These are phyloP conservation scores for Scrobipalpa atriplicella DNA, from an alignment of 2,888 invertebrate species.

Conservation along the genomic window DNA sequence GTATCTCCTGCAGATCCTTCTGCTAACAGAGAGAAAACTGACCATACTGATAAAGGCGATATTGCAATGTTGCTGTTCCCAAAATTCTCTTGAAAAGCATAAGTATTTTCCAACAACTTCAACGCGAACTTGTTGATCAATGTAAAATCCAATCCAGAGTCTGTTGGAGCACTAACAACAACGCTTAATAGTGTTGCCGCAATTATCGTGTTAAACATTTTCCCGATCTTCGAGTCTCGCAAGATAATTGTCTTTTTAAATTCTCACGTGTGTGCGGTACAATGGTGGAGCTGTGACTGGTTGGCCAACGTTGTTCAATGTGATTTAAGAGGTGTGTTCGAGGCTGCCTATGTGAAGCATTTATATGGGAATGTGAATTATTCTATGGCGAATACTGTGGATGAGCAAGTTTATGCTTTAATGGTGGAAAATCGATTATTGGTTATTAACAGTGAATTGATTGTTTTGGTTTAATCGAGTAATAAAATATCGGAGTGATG, in stretches of 20 bases:
- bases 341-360: conserved; percentile 28
- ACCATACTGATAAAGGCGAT: conserved; percentile 74
- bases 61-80: conserved; percentile 64
- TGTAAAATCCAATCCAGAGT: conserved; percentile 48
- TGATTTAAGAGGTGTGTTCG: conserved; percentile 29
- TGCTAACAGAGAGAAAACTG: conserved; percentile 66
- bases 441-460: not conserved
- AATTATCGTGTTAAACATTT: conserved; percentile 57
- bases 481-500: not conserved
- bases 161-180: conserved; percentile 55
- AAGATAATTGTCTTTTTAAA: conserved; percentile 31
- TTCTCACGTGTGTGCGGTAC: conserved; percentile 62
- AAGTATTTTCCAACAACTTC: conserved; percentile 65
- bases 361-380: conserved; percentile 31
- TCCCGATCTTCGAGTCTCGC: conserved; percentile 51
- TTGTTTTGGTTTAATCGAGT: not conserved
- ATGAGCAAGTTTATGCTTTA: conserved; percentile 1
- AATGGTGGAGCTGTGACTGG: conserved; percentile 63
- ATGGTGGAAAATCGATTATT: conserved; percentile 16
- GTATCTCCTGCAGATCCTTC: conserved; percentile 73
- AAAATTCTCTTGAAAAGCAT: conserved; percentile 66
- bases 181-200: conserved; percentile 47
- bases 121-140: conserved; percentile 67
- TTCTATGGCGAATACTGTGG: conserved; percentile 20
- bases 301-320: conserved; percentile 54